Percentiles rank a stretch among this genome's conserved stretches.
These are phyloP conservation scores for Onychostruthus taczanowskii DNA, from an alignment of 2,113 vertebrate genomes.

Conservation along the genomic window DNA sequence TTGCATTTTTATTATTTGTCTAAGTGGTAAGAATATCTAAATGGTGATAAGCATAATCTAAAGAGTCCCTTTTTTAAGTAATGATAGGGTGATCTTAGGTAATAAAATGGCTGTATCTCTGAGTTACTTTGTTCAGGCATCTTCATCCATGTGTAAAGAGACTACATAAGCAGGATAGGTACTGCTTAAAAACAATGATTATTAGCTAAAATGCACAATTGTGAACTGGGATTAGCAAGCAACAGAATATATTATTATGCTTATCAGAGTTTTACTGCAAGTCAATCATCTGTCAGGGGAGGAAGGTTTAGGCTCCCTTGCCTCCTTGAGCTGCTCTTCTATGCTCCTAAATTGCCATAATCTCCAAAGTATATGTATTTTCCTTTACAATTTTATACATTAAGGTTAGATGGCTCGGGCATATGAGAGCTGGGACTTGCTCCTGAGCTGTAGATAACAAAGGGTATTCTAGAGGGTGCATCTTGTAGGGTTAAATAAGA, in stretches of 20 bases:
- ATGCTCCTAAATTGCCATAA: not conserved
- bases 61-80: not conserved
- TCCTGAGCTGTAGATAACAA: not conserved
- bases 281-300: not conserved
- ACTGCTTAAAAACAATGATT: not conserved
- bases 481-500: not conserved
- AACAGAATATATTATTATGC: not conserved
- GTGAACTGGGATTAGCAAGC: not conserved
- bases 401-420: not conserved
- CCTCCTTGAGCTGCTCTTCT: not conserved
- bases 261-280: not conserved
- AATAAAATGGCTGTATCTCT: not conserved
- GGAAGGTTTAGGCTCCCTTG: not conserved
- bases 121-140: not conserved
- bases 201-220: not conserved
- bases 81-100: not conserved
- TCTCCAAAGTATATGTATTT: not conserved
- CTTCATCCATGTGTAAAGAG: not conserved
- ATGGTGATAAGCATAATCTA: not conserved
- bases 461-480: not conserved
- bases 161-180: not conserved
- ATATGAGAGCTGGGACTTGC: rapidly evolving
- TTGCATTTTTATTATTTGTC: not conserved
- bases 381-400: not conserved
- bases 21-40: not conserved